Evolutionary conservation across 2,113 vertebrate genomes (phyloP).

Genomic region (Podarcis muralis): DNA sequence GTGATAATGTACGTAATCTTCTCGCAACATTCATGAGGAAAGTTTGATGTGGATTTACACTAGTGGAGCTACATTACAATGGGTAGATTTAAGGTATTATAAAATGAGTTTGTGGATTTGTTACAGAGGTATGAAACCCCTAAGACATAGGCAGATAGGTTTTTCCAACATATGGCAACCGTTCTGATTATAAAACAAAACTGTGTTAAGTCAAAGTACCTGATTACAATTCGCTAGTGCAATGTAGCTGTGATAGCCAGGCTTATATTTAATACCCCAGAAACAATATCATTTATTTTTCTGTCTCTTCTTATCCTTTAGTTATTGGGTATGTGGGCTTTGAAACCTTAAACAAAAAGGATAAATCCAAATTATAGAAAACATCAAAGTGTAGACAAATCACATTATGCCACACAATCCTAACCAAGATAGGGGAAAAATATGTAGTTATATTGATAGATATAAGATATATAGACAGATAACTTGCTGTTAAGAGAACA

Average conservation of each 20-base stretch:
- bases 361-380: conserved; percentile 85
- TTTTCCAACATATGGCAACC: conserved; percentile 86
- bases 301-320: conserved; percentile 90
- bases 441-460: conserved; percentile 27
- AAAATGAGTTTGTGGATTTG: conserved; percentile 89
- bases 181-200: conserved; percentile 86
- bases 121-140: conserved; percentile 80
- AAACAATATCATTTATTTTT: conserved; percentile 99
- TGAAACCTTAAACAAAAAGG: conserved; percentile 92
- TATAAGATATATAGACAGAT: background rate
- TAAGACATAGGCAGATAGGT: conserved; percentile 80
- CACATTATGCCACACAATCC: conserved; percentile 74
- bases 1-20: conserved; percentile 81
- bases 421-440: conserved; percentile 54
- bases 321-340: conserved; percentile 85
- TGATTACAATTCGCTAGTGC: conserved; percentile 96
- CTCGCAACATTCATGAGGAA: conserved; percentile 80
- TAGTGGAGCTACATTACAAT: conserved; percentile 94
- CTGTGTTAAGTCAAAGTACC: conserved; percentile 96
- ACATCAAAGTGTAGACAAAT: conserved; percentile 77
- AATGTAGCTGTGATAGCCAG: conserved; percentile 87
- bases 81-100: conserved; percentile 95
- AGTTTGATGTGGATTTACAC: conserved; percentile 91
- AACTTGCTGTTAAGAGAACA: conserved; percentile 53
- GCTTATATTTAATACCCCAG: conserved; percentile 95